Conservation (phyloP, 2,888 invertebrate species). For the Xanthia togata region DNA sequence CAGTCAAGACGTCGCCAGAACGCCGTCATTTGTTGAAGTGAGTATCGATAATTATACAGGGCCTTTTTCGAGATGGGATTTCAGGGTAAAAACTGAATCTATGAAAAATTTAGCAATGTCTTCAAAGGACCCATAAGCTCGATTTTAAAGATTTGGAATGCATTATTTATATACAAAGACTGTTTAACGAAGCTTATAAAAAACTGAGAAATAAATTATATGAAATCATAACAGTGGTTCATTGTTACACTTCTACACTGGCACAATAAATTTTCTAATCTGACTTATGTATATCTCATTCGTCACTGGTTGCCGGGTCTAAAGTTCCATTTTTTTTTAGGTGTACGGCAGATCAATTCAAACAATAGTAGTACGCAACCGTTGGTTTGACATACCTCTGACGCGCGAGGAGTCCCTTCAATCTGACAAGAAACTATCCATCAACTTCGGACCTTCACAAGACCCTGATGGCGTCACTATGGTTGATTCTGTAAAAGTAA, state of each 20-base stretch:
- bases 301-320: background rate
- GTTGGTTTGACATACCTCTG: conserved; percentile 99
- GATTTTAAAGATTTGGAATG: too few relatives aligned
- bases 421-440: conserved; percentile 96
- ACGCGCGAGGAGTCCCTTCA: conserved; percentile 98
- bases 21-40: conserved; percentile 94
- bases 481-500: conserved; percentile 97
- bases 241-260: too few relatives aligned
- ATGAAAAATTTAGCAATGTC: too few relatives aligned
- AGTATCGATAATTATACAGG: conserved; percentile 25
- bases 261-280: too few relatives aligned
- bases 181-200: too few relatives aligned
- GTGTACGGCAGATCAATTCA: conserved; percentile 94
- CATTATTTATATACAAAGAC: too few relatives aligned
- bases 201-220: too few relatives aligned
- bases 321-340: conserved; percentile 70
- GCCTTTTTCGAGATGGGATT: too few relatives aligned
- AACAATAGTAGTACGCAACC: conserved; percentile 93
- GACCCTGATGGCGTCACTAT: conserved; percentile 97
- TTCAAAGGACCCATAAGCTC: too few relatives aligned
- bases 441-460: conserved; percentile 95
- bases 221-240: too few relatives aligned
- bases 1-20: conserved; percentile 94
- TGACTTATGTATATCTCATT: too few relatives aligned
- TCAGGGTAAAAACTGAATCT: too few relatives aligned